These are phyloP conservation scores for Leptinotarsa undecemlineata DNA, from an alignment of 1,140 invertebrate genomes.

Conservation along the genomic window DNA sequence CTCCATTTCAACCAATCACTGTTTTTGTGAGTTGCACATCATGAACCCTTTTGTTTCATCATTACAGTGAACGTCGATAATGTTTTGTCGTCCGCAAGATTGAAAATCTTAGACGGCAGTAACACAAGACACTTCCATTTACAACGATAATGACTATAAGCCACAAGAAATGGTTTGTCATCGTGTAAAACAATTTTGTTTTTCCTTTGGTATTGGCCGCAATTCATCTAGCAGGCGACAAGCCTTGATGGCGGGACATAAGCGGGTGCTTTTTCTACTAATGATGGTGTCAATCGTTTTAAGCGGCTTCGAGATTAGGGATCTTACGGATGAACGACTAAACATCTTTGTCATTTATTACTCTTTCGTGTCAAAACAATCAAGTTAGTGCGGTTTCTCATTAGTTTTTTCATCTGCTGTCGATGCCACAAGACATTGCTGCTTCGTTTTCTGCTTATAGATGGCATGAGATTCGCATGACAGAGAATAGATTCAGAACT, in stretches of 20 bases:
- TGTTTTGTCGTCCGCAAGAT: too few relatives aligned
- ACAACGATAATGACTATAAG: constrained; percentile 1
- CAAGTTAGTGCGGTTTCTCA: constrained; percentile 15
- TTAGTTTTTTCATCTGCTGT: background rate
- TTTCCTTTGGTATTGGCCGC: constrained; percentile 15
- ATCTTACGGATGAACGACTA: constrained; percentile 24
- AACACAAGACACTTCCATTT: background rate
- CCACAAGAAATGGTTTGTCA: constrained; percentile 1
- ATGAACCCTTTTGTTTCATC: too few relatives aligned
- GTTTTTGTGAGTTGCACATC: too few relatives aligned
- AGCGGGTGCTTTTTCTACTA: constrained; percentile 35
- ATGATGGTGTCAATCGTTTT: constrained; percentile 32
- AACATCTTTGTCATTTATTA: constrained; percentile 22
- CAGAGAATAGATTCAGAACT: too few relatives aligned
- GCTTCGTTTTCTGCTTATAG: too few relatives aligned
- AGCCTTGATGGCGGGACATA: constrained; percentile 20
- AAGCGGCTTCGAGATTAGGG: constrained; percentile 25
- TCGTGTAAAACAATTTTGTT: constrained; percentile 22
- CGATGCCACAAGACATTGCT: background rate
- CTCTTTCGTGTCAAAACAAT: constrained; percentile 23
- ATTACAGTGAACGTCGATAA: too few relatives aligned
- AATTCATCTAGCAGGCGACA: constrained; percentile 27
- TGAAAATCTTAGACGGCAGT: background rate
- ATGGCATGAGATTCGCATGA: too few relatives aligned
- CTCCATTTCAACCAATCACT: too few relatives aligned